Conservation (phyloP, 1,140 invertebrate species). For the Parasteatoda tepidariorum region DNA sequence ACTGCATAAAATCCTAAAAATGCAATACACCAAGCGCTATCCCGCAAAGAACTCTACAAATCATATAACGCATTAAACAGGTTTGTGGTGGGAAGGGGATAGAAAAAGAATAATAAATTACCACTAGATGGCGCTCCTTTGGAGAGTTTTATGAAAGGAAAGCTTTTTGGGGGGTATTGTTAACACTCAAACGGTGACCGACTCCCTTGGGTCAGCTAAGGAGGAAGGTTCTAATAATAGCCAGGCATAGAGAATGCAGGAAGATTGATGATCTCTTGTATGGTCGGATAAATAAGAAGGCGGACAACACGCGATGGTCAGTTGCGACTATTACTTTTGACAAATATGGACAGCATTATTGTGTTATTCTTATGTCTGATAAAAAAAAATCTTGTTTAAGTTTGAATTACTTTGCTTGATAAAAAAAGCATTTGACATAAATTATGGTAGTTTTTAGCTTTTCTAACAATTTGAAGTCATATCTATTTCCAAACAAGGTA, state of each 20-base stretch:
- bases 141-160: constrained; percentile 29
- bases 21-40: constrained; percentile 26
- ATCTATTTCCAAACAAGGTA: too few species aligned
- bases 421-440: too few species aligned
- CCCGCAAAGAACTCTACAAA: constrained; percentile 48
- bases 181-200: constrained; percentile 39
- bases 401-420: too few species aligned
- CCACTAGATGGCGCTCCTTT: constrained; percentile 43
- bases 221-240: constrained; percentile 41
- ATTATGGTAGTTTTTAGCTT: too few species aligned
- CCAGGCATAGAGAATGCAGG: constrained; percentile 18
- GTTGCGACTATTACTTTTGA: constrained; percentile 40
- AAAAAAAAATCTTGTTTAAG: too few species aligned
- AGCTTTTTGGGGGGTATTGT: constrained; percentile 44
- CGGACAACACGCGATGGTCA: constrained; percentile 33
- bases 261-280: constrained; percentile 46
- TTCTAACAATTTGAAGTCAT: too few species aligned
- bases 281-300: constrained; percentile 47
- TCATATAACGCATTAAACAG: constrained; percentile 52
- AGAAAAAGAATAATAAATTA: constrained; percentile 51
- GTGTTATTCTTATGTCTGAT: background rate
- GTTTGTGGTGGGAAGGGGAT: background rate
- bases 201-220: constrained; percentile 3
- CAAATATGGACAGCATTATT: constrained; percentile 3
- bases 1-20: constrained; percentile 27